Conservation (phyloP, 2,797 vertebrate genomes). For the Pelobates cultripes region DNA sequence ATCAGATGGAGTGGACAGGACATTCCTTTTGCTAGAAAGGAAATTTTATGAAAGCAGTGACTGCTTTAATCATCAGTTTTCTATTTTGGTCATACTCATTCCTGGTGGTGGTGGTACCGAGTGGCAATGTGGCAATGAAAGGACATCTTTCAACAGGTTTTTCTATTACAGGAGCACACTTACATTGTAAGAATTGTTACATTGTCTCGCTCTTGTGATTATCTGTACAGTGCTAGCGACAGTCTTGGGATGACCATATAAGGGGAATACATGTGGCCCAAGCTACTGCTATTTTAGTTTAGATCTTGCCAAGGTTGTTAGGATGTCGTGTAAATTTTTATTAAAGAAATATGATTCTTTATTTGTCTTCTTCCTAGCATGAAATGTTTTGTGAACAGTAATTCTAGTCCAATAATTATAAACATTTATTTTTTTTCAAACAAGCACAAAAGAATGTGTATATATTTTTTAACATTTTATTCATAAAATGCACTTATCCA, state of each 20-base stretch:
- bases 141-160: constrained; percentile 28
- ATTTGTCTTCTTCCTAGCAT: no score
- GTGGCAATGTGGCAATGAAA: neutral
- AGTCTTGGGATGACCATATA: constrained; percentile 7
- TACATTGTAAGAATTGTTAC: constrained; percentile 7
- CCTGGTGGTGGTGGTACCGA: neutral
- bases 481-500: no score
- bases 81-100: neutral
- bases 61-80: constrained; percentile 7
- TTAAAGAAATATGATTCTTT: no score
- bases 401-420: no score
- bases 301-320: constrained; percentile 17
- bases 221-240: constrained; percentile 7
- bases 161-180: neutral
- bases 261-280: constrained; percentile 1
- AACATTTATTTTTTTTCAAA: no score
- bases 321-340: no score
- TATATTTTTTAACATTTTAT: no score
- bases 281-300: constrained; percentile 28
- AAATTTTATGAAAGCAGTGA: neutral
- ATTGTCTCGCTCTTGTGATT: constrained; percentile 8
- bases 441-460: no score
- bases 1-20: no score
- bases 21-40: neutral
- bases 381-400: no score